These are phyloP conservation scores for Brachionus calyciflorus DNA, from an alignment of 1,140 invertebrate genomes.

Conservation along the genomic window DNA sequence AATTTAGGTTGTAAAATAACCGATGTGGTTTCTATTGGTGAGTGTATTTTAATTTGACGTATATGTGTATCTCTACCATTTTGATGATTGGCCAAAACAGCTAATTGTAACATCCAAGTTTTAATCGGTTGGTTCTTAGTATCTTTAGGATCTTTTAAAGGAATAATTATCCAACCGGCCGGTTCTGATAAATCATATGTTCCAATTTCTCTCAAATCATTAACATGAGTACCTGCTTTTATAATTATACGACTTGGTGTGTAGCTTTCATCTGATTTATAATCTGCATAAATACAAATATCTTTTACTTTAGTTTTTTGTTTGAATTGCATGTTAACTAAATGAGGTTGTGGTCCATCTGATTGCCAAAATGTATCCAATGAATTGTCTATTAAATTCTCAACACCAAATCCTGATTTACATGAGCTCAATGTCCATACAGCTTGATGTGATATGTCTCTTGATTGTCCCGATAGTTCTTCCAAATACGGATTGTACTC, in stretches of 20 bases:
- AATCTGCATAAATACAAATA: conserved; percentile 94
- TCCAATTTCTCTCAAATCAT: conserved; percentile 95
- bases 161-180: conserved; percentile 88
- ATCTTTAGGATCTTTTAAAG: conserved; percentile 62
- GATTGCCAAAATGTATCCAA: conserved; percentile 99
- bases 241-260: conserved; percentile 86
- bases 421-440: conserved; percentile 97
- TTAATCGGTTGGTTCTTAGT: conserved; percentile 43
- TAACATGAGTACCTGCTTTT: conserved; percentile 89
- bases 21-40: conserved; percentile 54
- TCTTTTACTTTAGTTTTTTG: conserved; percentile 90
- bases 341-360: conserved; percentile 92
- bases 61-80: conserved; percentile 97
- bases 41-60: conserved; percentile 91
- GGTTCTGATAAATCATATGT: conserved; percentile 89
- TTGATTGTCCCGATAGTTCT: conserved; percentile 35
- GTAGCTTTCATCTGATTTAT: conserved; percentile 96
- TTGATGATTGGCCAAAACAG: conserved; percentile 86
- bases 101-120: conserved; percentile 53
- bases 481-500: conserved; percentile 32
- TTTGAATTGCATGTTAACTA: conserved; percentile 95
- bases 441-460: conserved; percentile 68
- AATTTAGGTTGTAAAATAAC: conserved; percentile 45
- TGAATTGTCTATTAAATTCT: conserved; percentile 88
- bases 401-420: conserved; percentile 97